These are phyloP conservation scores for Drosophila nikananu DNA, from an alignment of 1,140 invertebrate genomes.

Conservation along the genomic window DNA sequence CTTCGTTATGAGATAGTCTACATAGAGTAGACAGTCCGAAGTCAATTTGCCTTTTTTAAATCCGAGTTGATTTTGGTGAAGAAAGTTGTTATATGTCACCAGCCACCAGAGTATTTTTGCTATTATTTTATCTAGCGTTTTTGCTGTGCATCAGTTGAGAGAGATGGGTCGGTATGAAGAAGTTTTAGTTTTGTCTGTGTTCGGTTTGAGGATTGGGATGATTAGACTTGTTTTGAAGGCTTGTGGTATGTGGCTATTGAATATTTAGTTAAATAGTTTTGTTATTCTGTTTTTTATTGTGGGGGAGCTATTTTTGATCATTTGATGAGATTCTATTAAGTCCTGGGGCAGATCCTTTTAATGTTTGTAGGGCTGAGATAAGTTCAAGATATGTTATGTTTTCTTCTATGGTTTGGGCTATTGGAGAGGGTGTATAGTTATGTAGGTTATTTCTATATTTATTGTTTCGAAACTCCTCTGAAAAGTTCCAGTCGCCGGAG, in stretches of 20 bases:
- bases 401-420: background rate
- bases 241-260: slow-evolving; percentile 21
- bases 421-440: background rate
- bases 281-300: slow-evolving; percentile 4
- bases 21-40: background rate
- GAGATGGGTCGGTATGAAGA: slow-evolving; percentile 5
- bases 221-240: slow-evolving; percentile 4
- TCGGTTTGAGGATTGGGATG: slow-evolving; percentile 9
- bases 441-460: background rate
- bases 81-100: slow-evolving; percentile 8
- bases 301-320: slow-evolving; percentile 2
- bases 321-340: slow-evolving; percentile 11
- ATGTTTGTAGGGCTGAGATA: background rate
- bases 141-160: background rate
- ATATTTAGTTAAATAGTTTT: slow-evolving; percentile 13
- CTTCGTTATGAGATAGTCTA: slow-evolving; percentile 19
- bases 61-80: slow-evolving; percentile 3
- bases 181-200: too few species aligned
- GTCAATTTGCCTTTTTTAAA: slow-evolving; percentile 11
- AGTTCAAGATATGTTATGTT: background rate
- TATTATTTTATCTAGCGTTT: slow-evolving; percentile 18
- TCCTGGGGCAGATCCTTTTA: background rate
- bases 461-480: slow-evolving; percentile 7
- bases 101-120: slow-evolving; percentile 11
- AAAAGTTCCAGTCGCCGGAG: background rate